Conservation (phyloP, 64 coral and sea anemone genomes). For the Montipora foliosa region DNA sequence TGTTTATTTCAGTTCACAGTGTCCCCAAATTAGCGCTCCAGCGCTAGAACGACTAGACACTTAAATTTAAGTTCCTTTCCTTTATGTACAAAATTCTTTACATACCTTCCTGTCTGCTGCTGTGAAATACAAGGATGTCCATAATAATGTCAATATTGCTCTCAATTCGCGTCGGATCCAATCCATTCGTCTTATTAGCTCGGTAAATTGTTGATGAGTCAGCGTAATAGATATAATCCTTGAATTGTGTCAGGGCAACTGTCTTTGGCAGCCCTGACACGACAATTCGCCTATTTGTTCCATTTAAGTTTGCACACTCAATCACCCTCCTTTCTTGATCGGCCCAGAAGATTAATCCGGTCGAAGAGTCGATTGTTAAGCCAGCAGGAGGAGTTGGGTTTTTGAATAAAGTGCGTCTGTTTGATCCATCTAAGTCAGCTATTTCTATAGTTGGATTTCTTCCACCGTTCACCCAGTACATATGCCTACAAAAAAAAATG, state of each 20-base stretch:
- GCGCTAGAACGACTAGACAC: too few relatives aligned
- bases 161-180: constrained; percentile 74
- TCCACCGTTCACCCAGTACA: constrained; percentile 90
- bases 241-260: constrained; percentile 73
- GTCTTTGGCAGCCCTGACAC: constrained; percentile 27
- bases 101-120: constrained; percentile 81
- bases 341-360: constrained; percentile 81
- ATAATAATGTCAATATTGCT: constrained; percentile 66
- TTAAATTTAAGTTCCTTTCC: too few relatives aligned
- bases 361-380: constrained; percentile 85
- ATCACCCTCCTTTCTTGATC: constrained; percentile 81
- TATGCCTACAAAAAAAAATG: constrained; percentile 56
- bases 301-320: constrained; percentile 82
- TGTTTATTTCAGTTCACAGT: too few relatives aligned
- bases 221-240: constrained; percentile 94
- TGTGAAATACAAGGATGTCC: constrained; percentile 93
- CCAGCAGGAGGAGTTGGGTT: constrained; percentile 69
- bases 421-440: constrained; percentile 90
- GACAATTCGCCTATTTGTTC: constrained; percentile 63
- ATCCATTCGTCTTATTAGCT: constrained; percentile 93
- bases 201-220: constrained; percentile 85
- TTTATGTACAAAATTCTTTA: not conserved
- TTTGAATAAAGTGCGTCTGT: constrained; percentile 66
- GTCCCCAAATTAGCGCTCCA: too few relatives aligned
- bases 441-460: constrained; percentile 71